Percentiles rank a stretch among this genome's conserved stretches.
Conservation (phyloP, 1,140 invertebrate genomes). For the Zelostemma sp. region DNA sequence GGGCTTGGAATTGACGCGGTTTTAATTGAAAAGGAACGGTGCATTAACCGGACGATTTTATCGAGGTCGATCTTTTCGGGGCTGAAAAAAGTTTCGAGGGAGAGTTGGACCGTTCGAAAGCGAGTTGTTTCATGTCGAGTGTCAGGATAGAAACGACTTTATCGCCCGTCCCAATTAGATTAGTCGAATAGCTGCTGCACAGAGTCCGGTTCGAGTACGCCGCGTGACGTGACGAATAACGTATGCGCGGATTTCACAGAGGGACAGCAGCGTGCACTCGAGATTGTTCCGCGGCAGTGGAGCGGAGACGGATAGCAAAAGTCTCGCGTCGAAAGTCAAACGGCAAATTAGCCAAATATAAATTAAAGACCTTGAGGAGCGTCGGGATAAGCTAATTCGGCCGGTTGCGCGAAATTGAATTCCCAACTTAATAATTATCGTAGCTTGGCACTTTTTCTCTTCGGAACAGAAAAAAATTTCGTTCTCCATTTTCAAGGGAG, state of each 20-base stretch:
- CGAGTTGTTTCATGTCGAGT: conserved; percentile 18
- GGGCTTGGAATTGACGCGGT: too few relatives aligned
- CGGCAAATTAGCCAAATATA: too few relatives aligned
- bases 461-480: too few relatives aligned
- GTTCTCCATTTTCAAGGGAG: too few relatives aligned
- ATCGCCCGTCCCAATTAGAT: conserved; percentile 37
- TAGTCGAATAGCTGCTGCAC: conserved; percentile 32
- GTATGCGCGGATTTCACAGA: conserved; percentile 25
- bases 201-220: conserved; percentile 19
- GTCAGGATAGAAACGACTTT: conserved; percentile 25
- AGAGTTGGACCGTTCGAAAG: neutral
- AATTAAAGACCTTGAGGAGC: too few relatives aligned
- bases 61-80: too few relatives aligned
- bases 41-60: too few relatives aligned
- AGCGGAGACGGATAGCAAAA: conserved; percentile 31
- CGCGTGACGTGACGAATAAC: conserved; percentile 25
- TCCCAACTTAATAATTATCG: too few relatives aligned
- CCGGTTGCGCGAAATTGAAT: too few relatives aligned
- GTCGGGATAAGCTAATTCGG: too few relatives aligned
- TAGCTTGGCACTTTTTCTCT: too few relatives aligned
- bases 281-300: conserved; percentile 25
- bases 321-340: conserved; percentile 13
- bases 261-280: conserved; percentile 19
- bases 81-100: neutral
- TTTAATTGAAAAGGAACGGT: too few relatives aligned